Evolutionary conservation across 2,797 vertebrate genomes (phyloP).

Genomic region (Etheostoma perlongum): DNA sequence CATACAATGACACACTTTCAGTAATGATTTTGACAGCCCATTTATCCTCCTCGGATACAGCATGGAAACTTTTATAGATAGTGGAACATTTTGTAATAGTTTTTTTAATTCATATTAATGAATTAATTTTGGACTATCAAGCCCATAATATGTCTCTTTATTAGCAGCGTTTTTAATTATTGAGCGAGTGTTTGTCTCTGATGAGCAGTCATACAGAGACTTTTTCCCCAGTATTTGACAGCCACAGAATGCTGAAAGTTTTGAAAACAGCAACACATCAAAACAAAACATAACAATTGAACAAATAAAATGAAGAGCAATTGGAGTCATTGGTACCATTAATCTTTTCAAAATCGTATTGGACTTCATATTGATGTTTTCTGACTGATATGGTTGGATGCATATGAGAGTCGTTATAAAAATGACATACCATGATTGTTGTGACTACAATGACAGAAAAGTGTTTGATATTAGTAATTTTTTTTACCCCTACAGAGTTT

Average conservation of each 20-base stretch:
- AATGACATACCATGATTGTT: not conserved
- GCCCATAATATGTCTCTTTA: slow-evolving; percentile 16
- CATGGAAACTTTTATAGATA: not conserved
- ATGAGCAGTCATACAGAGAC: slow-evolving; percentile 1
- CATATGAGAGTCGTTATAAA: not conserved
- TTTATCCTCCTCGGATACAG: slow-evolving; percentile 2
- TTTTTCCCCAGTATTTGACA: slow-evolving; percentile 1
- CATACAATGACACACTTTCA: not conserved
- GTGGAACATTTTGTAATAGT: not conserved
- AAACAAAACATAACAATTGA: not conserved
- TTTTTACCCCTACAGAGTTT: not conserved
- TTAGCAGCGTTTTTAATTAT: slow-evolving; percentile 44
- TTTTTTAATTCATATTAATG: not conserved
- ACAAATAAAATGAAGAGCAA: not conserved
- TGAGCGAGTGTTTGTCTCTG: slow-evolving; percentile 10
- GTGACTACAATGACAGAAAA: not conserved
- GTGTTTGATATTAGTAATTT: not conserved
- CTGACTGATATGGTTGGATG: not conserved
- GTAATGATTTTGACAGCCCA: not conserved
- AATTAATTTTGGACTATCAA: not conserved
- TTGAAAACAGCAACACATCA: not conserved
- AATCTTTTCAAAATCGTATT: not conserved
- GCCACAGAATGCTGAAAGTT: not conserved
- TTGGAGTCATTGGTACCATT: not conserved
- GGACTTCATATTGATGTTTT: not conserved